Percentiles rank a stretch among this genome's conserved stretches.
These are phyloP conservation scores for Pherbina coryleti DNA, from an alignment of 2,888 invertebrate genomes.

Conservation along the genomic window DNA sequence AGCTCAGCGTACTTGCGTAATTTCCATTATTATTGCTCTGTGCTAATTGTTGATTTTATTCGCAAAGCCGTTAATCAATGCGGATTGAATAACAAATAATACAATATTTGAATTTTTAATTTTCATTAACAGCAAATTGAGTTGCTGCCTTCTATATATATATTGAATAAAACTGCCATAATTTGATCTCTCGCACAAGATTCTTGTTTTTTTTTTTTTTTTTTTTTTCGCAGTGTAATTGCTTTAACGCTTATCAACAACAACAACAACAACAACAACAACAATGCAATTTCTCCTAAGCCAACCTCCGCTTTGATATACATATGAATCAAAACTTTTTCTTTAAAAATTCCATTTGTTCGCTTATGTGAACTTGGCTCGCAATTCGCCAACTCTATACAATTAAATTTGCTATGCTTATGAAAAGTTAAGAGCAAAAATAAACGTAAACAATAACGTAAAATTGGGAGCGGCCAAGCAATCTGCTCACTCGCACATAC, in stretches of 20 bases:
- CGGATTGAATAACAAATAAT: not conserved
- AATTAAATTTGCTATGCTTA: conserved; percentile 1
- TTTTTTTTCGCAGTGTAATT: not conserved
- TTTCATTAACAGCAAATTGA: not conserved
- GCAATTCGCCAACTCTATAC: conserved; percentile 1
- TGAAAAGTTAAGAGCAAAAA: conserved; percentile 4
- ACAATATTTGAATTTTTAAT: not conserved
- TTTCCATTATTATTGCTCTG: no score
- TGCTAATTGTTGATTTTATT: no score
- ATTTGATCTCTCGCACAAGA: not conserved
- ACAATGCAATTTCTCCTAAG: not conserved
- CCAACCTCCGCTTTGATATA: not conserved
- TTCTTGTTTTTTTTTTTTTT: no score
- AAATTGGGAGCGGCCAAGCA: not conserved
- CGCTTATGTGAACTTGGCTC: conserved; percentile 17
- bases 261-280: not conserved
- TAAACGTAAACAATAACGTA: not conserved
- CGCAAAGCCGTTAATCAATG: no score
- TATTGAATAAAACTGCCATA: not conserved
- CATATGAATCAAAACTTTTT: conserved; percentile 1
- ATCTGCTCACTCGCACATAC: no score
- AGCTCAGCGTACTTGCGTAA: no score
- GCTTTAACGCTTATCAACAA: not conserved
- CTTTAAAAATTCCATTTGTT: conserved; percentile 10
- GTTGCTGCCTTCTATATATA: not conserved